Percentiles rank a stretch among this genome's conserved stretches.
Evolutionary conservation across 2,888 invertebrate genomes (phyloP).

Genomic region (Zaprionus bogoriensis): DNA sequence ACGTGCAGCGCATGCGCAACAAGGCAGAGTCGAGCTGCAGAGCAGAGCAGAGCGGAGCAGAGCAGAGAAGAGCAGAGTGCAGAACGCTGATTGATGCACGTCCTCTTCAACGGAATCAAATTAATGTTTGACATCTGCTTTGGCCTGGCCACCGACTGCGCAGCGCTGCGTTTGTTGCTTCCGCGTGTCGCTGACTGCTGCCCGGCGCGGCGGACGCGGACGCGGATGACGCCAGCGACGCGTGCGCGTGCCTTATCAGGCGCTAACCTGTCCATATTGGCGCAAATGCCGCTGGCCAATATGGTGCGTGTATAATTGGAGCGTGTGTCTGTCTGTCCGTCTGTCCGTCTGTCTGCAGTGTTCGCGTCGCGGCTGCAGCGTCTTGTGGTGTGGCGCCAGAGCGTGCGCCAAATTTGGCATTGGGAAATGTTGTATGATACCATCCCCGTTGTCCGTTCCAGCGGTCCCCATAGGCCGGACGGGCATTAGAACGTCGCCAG

Average conservation of each 20-base stretch:
- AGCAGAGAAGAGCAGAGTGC: conserved; percentile 14
- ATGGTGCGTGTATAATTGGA: conserved; percentile 61
- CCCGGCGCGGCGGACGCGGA: conserved; percentile 45
- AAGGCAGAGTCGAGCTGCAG: conserved; percentile 19
- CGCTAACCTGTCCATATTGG: conserved; percentile 76
- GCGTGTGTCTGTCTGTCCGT: conserved; percentile 27
- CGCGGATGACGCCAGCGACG: conserved; percentile 47
- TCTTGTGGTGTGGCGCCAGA: conserved; percentile 69
- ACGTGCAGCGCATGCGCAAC: conserved; percentile 68
- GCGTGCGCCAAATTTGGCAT: conserved; percentile 73
- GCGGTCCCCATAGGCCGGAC: conserved; percentile 20
- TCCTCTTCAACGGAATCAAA: conserved; percentile 64
- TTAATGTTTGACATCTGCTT: conserved; percentile 57
- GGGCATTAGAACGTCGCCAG: conserved; percentile 54
- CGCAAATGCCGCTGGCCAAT: conserved; percentile 58
- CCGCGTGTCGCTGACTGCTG: conserved; percentile 66
- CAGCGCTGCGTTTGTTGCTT: conserved; percentile 45
- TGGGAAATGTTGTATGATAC: conserved; percentile 60
- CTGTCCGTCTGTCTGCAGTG: conserved; percentile 2
- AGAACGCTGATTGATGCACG: conserved; percentile 70
- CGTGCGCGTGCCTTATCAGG: conserved; percentile 75
- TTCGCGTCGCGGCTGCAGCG: neutral
- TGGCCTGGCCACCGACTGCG: conserved; percentile 53
- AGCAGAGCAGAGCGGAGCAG: conserved; percentile 35
- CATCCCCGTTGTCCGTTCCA: conserved; percentile 8